Conservation (phyloP, 2,797 vertebrate genomes). For the Falco peregrinus region DNA sequence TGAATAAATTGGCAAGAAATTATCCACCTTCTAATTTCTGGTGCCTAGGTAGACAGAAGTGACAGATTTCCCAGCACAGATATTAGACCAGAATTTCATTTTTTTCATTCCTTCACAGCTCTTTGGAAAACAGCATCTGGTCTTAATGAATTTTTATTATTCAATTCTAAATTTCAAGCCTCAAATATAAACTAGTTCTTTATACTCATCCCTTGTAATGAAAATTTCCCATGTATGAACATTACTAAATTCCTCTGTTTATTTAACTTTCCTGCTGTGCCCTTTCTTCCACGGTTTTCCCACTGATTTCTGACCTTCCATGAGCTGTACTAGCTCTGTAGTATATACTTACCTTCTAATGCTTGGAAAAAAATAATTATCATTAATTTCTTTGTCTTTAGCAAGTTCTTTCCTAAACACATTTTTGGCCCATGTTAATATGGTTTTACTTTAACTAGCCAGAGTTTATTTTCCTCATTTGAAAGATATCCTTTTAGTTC, state of each 20-base stretch:
- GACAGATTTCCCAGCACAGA: background rate
- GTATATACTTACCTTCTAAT: background rate
- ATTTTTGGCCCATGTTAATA: background rate
- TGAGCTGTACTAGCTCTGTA: background rate
- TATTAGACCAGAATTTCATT: slow-evolving; percentile 21
- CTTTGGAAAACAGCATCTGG: slow-evolving; percentile 52
- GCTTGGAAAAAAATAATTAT: background rate
- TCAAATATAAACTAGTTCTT: slow-evolving; percentile 42
- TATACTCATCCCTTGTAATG: slow-evolving; percentile 18
- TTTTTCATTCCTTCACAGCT: background rate
- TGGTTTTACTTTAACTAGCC: background rate
- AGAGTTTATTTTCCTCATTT: background rate
- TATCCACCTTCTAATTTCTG: background rate
- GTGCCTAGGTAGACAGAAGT: background rate
- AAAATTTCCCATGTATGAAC: slow-evolving; percentile 23
- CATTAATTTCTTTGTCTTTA: background rate
- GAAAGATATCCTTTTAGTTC: background rate
- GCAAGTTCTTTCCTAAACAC: background rate
- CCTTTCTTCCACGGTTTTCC: background rate
- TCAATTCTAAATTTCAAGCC: slow-evolving; percentile 46
- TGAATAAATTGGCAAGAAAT: slow-evolving; percentile 2
- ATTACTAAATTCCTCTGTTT: slow-evolving; percentile 18
- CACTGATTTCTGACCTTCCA: slow-evolving; percentile 2
- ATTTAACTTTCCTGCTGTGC: slow-evolving; percentile 27
- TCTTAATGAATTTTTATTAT: slow-evolving; percentile 53